Percentiles rank a stretch among this genome's conserved stretches.
These are phyloP conservation scores for Drosophila mulleri DNA, from an alignment of 2,888 invertebrate genomes.

Conservation along the genomic window DNA sequence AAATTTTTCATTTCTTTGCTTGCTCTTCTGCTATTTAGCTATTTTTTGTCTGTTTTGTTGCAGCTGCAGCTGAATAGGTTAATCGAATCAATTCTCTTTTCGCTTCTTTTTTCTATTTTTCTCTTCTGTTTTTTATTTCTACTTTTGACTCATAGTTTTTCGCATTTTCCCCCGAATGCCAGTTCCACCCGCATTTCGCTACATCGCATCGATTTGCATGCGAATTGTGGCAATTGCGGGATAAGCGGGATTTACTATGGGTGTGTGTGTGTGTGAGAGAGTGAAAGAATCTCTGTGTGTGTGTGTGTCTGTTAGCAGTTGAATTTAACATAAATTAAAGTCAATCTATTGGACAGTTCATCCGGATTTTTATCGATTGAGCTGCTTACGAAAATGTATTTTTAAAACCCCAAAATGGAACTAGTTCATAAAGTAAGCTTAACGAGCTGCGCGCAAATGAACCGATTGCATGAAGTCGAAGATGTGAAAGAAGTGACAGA, in stretches of 20 bases:
- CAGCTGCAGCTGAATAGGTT: conserved; percentile 62
- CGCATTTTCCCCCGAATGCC: background rate
- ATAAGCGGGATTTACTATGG: conserved; percentile 27
- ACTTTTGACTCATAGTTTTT: conserved; percentile 30
- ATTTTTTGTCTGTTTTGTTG: conserved; percentile 1
- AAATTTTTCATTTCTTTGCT: conserved; percentile 24
- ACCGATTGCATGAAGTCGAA: background rate
- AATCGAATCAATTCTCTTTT: conserved; percentile 68
- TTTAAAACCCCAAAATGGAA: conserved; percentile 5
- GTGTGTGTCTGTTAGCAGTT: conserved; percentile 33
- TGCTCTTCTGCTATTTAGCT: too few species aligned
- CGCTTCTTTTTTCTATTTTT: background rate
- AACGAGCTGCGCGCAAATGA: background rate
- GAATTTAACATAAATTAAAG: conserved; percentile 44
- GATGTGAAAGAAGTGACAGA: background rate
- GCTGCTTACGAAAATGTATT: conserved; percentile 12
- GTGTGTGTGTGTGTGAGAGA: background rate
- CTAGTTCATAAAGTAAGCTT: conserved; percentile 12
- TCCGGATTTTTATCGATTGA: conserved; percentile 23
- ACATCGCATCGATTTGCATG: conserved; percentile 38
- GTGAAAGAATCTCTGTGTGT: background rate
- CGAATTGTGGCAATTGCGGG: conserved; percentile 49
- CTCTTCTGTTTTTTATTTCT: background rate
- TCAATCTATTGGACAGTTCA: conserved; percentile 16
- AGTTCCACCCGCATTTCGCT: conserved; percentile 4